Evolutionary conservation across 2,888 invertebrate genomes (phyloP).

Genomic region (Napeogenes inachia): DNA sequence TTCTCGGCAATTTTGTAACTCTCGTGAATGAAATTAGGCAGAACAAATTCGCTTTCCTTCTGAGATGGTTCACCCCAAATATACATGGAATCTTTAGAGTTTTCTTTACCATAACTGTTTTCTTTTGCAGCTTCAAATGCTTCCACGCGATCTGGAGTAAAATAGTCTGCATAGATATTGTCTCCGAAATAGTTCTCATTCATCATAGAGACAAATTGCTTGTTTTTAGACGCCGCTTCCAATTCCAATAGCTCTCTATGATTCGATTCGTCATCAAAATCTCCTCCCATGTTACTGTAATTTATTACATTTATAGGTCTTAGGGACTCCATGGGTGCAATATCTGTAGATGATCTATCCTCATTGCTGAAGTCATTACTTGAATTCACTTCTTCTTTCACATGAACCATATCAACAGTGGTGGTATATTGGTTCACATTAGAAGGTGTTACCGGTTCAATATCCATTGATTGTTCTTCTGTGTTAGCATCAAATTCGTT

Average conservation of each 20-base stretch:
- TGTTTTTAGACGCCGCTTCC: slow-evolving; percentile 63
- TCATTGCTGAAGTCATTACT: slow-evolving; percentile 62
- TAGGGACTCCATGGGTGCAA: slow-evolving; percentile 52
- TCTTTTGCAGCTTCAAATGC: slow-evolving; percentile 57
- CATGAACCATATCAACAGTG: slow-evolving; percentile 46
- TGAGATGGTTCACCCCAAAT: slow-evolving; percentile 67
- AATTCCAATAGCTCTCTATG: slow-evolving; percentile 62
- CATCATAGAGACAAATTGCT: slow-evolving; percentile 71
- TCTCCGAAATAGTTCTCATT: slow-evolving; percentile 72
- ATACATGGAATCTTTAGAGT: slow-evolving; percentile 52
- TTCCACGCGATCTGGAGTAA: slow-evolving; percentile 65
- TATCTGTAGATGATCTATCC: slow-evolving; percentile 42
- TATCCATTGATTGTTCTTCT: slow-evolving; percentile 64
- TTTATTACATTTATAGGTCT: slow-evolving; percentile 66
- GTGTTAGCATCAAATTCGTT: slow-evolving; percentile 60
- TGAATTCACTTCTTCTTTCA: slow-evolving; percentile 63
- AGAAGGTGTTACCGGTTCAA: slow-evolving; percentile 52
- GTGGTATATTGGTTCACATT: slow-evolving; percentile 42
- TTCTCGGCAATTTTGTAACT: slow-evolving; percentile 67
- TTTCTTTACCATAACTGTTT: slow-evolving; percentile 47
- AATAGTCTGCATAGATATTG: slow-evolving; percentile 70
- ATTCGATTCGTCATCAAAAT: slow-evolving; percentile 64
- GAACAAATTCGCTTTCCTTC: slow-evolving; percentile 63
- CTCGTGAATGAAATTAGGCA: slow-evolving; percentile 70
- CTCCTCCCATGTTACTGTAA: slow-evolving; percentile 57